Conservation (phyloP, 1,140 invertebrate genomes). For the Dendroctonus valens region DNA sequence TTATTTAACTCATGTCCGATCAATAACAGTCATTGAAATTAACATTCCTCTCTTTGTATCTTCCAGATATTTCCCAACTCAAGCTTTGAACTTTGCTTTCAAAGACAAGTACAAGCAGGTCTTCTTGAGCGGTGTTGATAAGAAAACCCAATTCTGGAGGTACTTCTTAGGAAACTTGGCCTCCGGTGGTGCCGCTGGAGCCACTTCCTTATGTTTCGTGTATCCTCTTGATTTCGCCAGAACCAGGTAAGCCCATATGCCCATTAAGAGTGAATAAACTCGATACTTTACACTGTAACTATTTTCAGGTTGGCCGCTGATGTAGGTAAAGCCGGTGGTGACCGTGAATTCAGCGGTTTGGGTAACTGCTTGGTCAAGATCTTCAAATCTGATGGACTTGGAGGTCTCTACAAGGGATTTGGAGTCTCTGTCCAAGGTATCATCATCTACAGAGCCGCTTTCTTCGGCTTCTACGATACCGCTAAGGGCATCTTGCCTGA, state of each 20-base stretch:
- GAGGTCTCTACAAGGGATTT: slow-evolving; percentile 87
- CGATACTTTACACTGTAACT: slow-evolving; percentile 1
- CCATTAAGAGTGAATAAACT: neutral
- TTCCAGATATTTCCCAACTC: slow-evolving; percentile 82
- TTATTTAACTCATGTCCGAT: neutral
- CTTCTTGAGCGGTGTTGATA: slow-evolving; percentile 82
- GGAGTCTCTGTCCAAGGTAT: slow-evolving; percentile 87
- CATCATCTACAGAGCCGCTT: slow-evolving; percentile 84
- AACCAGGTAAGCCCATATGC: slow-evolving; percentile 69
- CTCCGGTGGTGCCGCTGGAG: slow-evolving; percentile 92
- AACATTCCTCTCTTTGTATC: slow-evolving; percentile 5
- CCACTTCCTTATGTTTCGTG: slow-evolving; percentile 91
- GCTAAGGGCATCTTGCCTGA: slow-evolving; percentile 85
- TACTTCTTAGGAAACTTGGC: slow-evolving; percentile 86
- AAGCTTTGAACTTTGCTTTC: slow-evolving; percentile 95
- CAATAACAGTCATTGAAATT: neutral
- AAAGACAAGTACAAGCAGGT: slow-evolving; percentile 87
- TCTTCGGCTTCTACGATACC: slow-evolving; percentile 93
- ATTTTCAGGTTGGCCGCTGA: slow-evolving; percentile 72
- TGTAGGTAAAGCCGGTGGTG: slow-evolving; percentile 71
- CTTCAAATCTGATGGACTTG: slow-evolving; percentile 76
- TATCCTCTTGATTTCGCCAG: slow-evolving; percentile 94
- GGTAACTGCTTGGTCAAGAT: slow-evolving; percentile 82
- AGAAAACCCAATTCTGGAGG: slow-evolving; percentile 83
- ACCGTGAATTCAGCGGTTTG: slow-evolving; percentile 81